phyloP scores from a whole-genome alignment of 2,113 vertebrate genomes.

The Paramormyrops kingsleyae region DNA sequence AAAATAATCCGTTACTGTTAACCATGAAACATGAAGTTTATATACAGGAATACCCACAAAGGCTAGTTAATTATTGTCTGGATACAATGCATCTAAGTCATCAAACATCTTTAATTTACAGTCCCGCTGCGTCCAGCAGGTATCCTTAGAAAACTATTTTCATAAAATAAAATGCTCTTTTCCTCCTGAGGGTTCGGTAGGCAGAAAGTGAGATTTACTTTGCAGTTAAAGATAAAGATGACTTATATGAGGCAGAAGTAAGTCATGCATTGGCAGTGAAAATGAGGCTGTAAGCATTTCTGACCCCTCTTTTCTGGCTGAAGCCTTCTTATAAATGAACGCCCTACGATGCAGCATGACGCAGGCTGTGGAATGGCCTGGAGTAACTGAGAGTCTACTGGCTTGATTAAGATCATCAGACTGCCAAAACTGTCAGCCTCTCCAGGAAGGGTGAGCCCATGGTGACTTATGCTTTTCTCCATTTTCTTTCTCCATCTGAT shows the following conservation, averaged over 20 bases:
- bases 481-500: background rate
- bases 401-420: background rate
- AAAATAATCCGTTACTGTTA: background rate
- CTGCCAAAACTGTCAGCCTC: background rate
- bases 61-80: constrained; percentile 1
- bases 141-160: background rate
- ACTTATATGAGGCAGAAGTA: background rate
- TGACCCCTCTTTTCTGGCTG: background rate
- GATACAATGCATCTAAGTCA: background rate
- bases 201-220: background rate
- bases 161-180: background rate
- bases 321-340: background rate
- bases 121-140: background rate
- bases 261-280: background rate
- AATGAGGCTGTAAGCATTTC: background rate
- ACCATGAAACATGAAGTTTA: background rate
- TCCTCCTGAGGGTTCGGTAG: too few species aligned
- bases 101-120: background rate
- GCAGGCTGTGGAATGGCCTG: background rate
- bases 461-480: background rate
- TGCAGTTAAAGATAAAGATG: background rate
- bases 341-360: background rate
- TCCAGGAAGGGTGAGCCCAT: background rate
- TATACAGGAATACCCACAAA: background rate
- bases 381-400: background rate